A percentile compares a stretch with the other conserved stretches of the same genome.
phyloP scores from a whole-genome alignment of 2,888 invertebrate species.

The Trachelus tabidus region DNA sequence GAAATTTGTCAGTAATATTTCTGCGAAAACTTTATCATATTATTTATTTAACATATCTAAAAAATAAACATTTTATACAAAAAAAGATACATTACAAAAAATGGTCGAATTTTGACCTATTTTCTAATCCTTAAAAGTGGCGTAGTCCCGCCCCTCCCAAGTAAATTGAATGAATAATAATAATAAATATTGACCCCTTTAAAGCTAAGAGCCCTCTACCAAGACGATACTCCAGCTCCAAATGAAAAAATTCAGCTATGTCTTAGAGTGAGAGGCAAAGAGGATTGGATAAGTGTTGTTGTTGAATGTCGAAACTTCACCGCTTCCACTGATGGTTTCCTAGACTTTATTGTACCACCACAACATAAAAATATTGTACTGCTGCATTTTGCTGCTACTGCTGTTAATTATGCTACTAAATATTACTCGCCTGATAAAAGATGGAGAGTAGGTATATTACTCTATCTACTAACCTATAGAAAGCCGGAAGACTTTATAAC shows the following conservation, averaged over 20 bases:
- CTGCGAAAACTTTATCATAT: no score
- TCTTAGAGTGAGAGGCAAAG: conserved; percentile 55
- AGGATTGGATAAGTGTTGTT: conserved; percentile 56
- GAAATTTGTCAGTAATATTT: no score
- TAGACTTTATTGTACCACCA: conserved; percentile 62
- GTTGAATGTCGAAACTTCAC: conserved; percentile 62
- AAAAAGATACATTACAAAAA: neutral
- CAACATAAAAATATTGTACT: conserved; percentile 57
- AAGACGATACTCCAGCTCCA: conserved; percentile 58
- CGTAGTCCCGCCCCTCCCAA: neutral
- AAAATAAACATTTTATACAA: no score
- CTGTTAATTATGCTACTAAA: conserved; percentile 60
- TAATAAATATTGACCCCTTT: no score
- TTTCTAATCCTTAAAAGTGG: neutral
- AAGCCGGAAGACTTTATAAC: no score
- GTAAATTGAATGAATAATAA: conserved; percentile 2
- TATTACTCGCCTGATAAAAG: conserved; percentile 63
- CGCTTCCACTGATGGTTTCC: conserved; percentile 57
- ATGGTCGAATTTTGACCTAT: neutral
- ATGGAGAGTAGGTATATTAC: conserved; percentile 52
- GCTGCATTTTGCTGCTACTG: conserved; percentile 59
- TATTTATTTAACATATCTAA: no score
- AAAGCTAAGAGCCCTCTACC: conserved; percentile 56
- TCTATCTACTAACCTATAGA: no score
- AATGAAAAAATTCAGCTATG: conserved; percentile 62